A percentile compares a stretch with the other conserved stretches of the same genome.
phyloP scores from a whole-genome alignment of 2,888 invertebrate species.

The Strigamia transsilvanica region DNA sequence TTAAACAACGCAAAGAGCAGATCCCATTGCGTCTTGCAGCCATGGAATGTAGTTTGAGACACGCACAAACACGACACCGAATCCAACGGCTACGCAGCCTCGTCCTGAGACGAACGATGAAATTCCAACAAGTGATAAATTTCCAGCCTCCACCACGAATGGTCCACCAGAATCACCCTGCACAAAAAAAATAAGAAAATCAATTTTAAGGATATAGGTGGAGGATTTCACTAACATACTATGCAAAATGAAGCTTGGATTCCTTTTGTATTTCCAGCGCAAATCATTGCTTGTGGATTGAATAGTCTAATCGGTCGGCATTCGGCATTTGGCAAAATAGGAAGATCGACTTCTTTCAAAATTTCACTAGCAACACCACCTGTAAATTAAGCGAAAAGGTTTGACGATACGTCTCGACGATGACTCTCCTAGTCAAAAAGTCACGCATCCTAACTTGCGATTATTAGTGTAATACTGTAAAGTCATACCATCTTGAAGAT shows the following conservation, averaged over 20 bases:
- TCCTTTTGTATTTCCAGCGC: neutral
- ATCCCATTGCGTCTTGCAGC: neutral
- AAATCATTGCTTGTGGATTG: neutral
- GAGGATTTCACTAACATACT: neutral
- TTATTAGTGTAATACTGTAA: neutral
- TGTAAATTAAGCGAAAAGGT: neutral
- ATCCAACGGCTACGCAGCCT: neutral
- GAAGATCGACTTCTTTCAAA: neutral
- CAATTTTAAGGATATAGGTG: neutral
- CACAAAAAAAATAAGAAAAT: neutral
- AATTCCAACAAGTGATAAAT: neutral
- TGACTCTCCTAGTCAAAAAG: too few relatives aligned
- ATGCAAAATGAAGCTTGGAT: neutral
- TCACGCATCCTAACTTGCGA: too few relatives aligned
- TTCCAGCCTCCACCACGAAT: neutral
- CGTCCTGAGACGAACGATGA: neutral
- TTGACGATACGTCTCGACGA: too few relatives aligned
- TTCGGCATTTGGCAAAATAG: neutral
- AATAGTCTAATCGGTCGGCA: neutral
- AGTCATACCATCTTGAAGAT: neutral
- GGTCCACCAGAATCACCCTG: conserved; percentile 15
- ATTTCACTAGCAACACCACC: neutral
- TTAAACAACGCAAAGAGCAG: neutral
- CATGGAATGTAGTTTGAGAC: neutral
- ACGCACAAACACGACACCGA: neutral